Percentiles rank a stretch among this genome's conserved stretches.
These are phyloP conservation scores for Tinea trinotella DNA, from an alignment of 2,888 invertebrate genomes.

Conservation along the genomic window DNA sequence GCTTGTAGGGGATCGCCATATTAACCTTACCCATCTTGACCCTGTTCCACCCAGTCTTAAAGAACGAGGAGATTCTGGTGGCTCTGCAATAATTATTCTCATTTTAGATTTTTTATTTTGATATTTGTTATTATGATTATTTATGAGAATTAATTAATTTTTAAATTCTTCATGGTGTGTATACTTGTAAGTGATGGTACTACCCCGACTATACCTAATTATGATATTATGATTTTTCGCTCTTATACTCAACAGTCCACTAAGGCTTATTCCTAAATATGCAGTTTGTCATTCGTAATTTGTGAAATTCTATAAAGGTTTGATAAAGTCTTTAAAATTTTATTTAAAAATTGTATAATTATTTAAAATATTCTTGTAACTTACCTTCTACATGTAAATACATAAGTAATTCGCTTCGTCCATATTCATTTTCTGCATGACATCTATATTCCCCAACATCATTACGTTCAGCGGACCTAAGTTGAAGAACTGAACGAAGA, in stretches of 20 bases:
- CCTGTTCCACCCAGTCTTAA: conserved; percentile 73
- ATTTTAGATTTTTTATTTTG: no score
- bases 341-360: no score
- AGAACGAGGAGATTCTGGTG: conserved; percentile 76
- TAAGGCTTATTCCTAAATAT: no score
- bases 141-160: neutral
- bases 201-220: no score
- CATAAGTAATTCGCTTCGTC: conserved; percentile 75
- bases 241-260: no score
- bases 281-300: no score
- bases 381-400: conserved; percentile 78
- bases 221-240: no score
- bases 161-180: neutral
- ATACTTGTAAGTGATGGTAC: no score
- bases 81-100: conserved; percentile 52
- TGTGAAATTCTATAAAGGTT: no score
- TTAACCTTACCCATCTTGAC: conserved; percentile 71
- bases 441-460: conserved; percentile 83
- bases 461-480: conserved; percentile 75
- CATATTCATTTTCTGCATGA: conserved; percentile 78
- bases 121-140: no score
- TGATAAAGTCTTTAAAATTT: neutral
- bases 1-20: conserved; percentile 54
- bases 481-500: conserved; percentile 76
- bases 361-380: no score